Evolutionary conservation across 1,140 invertebrate species (phyloP).

Genomic region (Stratiolaelaps scimitus): DNA sequence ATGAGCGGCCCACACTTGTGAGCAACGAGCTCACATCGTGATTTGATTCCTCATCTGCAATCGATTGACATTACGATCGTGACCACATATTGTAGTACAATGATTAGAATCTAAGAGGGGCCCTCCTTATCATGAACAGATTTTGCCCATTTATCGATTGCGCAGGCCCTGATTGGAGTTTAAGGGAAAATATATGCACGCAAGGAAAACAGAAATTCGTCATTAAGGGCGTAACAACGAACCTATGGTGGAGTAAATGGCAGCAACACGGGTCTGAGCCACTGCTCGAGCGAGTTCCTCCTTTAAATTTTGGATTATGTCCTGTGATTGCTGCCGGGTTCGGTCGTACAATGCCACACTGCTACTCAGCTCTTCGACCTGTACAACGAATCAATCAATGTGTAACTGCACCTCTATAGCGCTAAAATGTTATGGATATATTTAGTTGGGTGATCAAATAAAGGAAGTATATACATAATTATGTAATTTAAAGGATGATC

Average conservation of each 20-base stretch:
- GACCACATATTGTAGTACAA: background rate
- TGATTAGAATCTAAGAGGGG: no score
- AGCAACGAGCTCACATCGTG: slow-evolving; percentile 23
- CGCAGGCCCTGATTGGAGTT: no score
- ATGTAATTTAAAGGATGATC: no score
- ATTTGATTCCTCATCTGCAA: slow-evolving; percentile 19
- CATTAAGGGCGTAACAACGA: background rate
- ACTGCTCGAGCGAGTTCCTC: slow-evolving; percentile 1
- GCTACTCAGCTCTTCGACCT: slow-evolving; percentile 22
- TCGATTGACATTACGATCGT: background rate
- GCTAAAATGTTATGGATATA: no score
- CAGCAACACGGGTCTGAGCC: background rate
- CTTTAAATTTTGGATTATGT: slow-evolving; percentile 6
- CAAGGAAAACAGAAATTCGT: background rate
- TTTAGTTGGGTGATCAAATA: no score
- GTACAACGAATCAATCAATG: background rate
- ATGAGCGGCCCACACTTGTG: background rate
- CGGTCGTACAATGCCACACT: slow-evolving; percentile 21
- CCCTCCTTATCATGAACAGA: no score
- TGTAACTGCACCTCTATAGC: no score
- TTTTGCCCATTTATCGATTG: no score
- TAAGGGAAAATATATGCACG: background rate
- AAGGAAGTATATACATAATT: no score
- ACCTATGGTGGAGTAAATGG: slow-evolving; percentile 20
- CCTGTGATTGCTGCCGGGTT: slow-evolving; percentile 1